Evolutionary conservation across 2,888 invertebrate species (phyloP).

Genomic region (Rhingia rostrata): DNA sequence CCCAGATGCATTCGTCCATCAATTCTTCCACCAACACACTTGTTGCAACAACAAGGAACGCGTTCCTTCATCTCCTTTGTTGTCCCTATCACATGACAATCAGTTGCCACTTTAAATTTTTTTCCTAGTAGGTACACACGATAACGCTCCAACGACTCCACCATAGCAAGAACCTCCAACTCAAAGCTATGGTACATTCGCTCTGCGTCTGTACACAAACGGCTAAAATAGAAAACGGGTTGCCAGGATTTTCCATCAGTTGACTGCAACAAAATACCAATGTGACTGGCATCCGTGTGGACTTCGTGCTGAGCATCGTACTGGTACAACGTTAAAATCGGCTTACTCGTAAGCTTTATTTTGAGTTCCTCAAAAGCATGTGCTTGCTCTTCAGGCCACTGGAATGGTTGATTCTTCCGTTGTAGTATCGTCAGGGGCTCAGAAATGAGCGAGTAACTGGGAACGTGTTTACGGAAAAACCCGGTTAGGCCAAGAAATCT

Average conservation of each 20-base stretch:
- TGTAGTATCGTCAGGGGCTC: slow-evolving; percentile 44
- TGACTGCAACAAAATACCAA: slow-evolving; percentile 67
- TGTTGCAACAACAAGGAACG: too few species aligned
- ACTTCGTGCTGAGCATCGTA: slow-evolving; percentile 61
- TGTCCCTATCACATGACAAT: too few species aligned
- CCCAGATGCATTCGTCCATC: too few species aligned
- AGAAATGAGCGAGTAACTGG: slow-evolving; percentile 48
- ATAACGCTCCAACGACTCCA: too few species aligned
- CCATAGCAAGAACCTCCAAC: too few species aligned
- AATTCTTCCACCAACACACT: too few species aligned
- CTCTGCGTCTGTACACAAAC: slow-evolving; percentile 56
- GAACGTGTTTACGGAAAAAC: slow-evolving; percentile 70
- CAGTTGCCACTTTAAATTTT: too few species aligned
- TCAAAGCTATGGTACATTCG: too few species aligned
- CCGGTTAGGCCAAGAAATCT: slow-evolving; percentile 65
- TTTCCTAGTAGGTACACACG: too few species aligned
- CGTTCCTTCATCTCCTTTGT: too few species aligned
- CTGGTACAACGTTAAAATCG: slow-evolving; percentile 52
- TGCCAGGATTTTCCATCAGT: slow-evolving; percentile 47
- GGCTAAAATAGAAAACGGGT: slow-evolving; percentile 71
- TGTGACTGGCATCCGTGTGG: slow-evolving; percentile 66
- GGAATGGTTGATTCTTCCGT: slow-evolving; percentile 46
- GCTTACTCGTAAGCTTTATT: slow-evolving; percentile 32
- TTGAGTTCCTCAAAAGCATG: slow-evolving; percentile 41
- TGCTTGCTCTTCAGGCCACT: slow-evolving; percentile 35